phyloP scores from a whole-genome alignment of 2,888 invertebrate genomes.

The Furcula furcula region DNA sequence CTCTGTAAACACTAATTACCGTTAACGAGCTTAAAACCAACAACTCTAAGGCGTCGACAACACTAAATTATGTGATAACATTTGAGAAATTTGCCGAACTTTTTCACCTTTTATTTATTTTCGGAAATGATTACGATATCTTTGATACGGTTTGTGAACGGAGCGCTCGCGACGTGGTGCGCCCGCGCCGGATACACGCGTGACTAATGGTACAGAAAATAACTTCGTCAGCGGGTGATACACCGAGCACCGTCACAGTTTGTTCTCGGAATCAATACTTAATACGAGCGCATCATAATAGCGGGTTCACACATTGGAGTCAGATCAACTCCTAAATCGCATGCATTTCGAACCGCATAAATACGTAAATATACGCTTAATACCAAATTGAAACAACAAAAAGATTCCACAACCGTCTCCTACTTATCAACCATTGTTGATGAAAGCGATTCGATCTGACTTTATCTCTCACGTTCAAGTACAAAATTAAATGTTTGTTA shows the following conservation, averaged over 20 bases:
- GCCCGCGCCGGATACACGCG: constrained; percentile 74
- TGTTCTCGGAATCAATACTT: constrained; percentile 69
- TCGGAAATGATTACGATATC: background rate
- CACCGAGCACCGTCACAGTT: constrained; percentile 66
- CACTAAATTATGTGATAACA: background rate
- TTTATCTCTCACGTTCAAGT: too few relatives aligned
- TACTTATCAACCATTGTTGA: too few relatives aligned
- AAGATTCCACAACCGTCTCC: too few relatives aligned
- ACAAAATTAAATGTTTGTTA: too few relatives aligned
- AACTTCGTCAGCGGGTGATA: constrained; percentile 78
- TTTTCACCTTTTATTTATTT: background rate
- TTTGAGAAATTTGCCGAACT: background rate
- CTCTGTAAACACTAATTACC: background rate
- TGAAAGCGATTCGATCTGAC: too few relatives aligned
- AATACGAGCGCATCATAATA: constrained; percentile 33
- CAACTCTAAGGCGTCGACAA: background rate
- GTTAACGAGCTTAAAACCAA: background rate
- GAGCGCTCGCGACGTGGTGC: constrained; percentile 46
- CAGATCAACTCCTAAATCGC: too few relatives aligned
- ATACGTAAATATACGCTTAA: too few relatives aligned
- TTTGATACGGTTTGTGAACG: constrained; percentile 6
- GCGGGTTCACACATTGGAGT: background rate
- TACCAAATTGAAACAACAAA: too few relatives aligned
- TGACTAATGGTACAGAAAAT: constrained; percentile 81
- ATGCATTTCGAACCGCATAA: too few relatives aligned